phyloP scores from a whole-genome alignment of 2,888 invertebrate species.

The Epinotia bilunana region DNA sequence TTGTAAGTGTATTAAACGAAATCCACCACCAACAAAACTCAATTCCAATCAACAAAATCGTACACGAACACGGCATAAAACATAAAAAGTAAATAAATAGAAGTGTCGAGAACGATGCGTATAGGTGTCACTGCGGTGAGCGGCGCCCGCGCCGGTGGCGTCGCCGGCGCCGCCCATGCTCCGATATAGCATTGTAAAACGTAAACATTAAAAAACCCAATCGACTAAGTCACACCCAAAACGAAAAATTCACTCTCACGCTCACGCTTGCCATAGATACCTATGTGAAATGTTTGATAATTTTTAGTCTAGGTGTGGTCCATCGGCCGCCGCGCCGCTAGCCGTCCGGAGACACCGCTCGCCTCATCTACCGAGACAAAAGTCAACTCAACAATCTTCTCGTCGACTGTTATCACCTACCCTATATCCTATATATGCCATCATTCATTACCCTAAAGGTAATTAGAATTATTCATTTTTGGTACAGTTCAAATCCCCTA shows the following conservation, averaged over 20 bases:
- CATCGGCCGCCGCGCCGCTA: constrained; percentile 79
- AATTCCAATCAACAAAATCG: constrained; percentile 82
- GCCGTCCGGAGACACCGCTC: constrained; percentile 77
- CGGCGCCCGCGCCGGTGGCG: constrained; percentile 72
- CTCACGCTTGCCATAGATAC: constrained; percentile 85
- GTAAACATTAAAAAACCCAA: constrained; percentile 85
- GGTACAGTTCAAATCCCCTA: not conserved
- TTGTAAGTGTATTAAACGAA: constrained; percentile 83
- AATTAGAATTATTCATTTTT: not conserved
- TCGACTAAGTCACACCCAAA: constrained; percentile 85
- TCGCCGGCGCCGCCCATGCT: constrained; percentile 77
- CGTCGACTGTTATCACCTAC: constrained; percentile 52
- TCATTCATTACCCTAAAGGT: not conserved
- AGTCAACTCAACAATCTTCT: constrained; percentile 74
- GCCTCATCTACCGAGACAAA: constrained; percentile 85
- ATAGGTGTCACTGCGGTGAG: constrained; percentile 75
- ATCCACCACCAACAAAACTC: constrained; percentile 85
- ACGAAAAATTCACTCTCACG: constrained; percentile 85
- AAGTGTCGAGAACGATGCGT: constrained; percentile 82
- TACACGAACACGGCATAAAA: constrained; percentile 84
- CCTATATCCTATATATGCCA: constrained; percentile 42
- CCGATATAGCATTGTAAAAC: constrained; percentile 79
- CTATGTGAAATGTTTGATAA: constrained; percentile 84
- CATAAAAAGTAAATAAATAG: constrained; percentile 78
- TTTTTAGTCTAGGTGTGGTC: constrained; percentile 81